Evolutionary conservation across 2,797 vertebrate genomes (phyloP), one percentile per base, ranked within the genome.

Genomic region (Otolemur crassicaudatus): DNA sequence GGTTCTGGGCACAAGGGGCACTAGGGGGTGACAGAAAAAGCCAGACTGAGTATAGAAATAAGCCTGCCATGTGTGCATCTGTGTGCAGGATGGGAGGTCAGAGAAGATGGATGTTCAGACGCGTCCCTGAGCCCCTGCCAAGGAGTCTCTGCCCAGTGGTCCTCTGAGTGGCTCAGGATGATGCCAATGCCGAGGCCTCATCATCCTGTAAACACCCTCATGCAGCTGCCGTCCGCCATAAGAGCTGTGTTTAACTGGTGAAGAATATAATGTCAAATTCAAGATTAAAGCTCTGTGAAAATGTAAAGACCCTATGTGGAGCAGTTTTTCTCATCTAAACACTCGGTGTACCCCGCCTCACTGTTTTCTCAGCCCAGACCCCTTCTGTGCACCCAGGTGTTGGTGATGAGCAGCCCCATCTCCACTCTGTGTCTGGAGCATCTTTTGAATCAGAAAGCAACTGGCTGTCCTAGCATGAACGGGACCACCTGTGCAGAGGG

Each of bases 271-370:
- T 10, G 31, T 63, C 65, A 4, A 1, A 3, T 12, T 69, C 4
- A 31, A 87, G 72, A 92, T 29, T 25, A 77, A 91, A 49, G 63
- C 56, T 70, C 69, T 23, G 10, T 19, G n/a, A 77, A 61, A 83
- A 63, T 19, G 1, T 27, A 17, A 70, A 67, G 69, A 43, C 79
- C 49, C 34, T 22, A 7, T 25, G 43, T 2, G 2, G 8, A 43
- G 60, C 40, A 23, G n/a, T 58, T 79, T 72, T 46, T 60, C 69
- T 90, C 60, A 34, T 25, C 22, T 16, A 27, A n/a, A 61, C 2
- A 3, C 2, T 3, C 1, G 7, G 34, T 22, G 60, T 2, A 2
- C 49, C 11, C 7, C 1, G 3, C 7, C 49, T 3, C 0, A 3
- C 40, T 10, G 31, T 20, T 16, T 22, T 27, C 46, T 13, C 3